Evolutionary conservation across 2,113 vertebrate genomes (phyloP), one percentile per base, ranked within the genome.

Genomic region (Heliornis fulica): DNA sequence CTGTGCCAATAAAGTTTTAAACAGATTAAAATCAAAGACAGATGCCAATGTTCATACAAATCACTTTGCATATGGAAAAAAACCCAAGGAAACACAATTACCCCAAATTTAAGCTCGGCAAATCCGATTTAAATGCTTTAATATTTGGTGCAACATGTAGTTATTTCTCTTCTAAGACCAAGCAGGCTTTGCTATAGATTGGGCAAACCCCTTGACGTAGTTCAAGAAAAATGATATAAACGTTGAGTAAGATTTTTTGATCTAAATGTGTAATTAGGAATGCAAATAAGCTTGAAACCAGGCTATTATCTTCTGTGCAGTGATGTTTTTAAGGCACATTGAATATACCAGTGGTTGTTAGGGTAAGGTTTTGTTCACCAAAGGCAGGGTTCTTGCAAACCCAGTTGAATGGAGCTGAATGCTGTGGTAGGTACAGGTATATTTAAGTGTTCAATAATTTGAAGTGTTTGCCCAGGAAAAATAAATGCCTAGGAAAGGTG

Each of bases 1-100:
- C 70, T 38, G 46, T 70, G 57, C 61, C 86, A 93, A 68, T 92
- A 36, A 92, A 57, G 72, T 90, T 96, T 95, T 89, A 93, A 93
- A 90, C 61, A 90, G 92, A 81, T 90, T 92, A 93, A 89, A 95
- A 92, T 18, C 1, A 1, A 80, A 90, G 72, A 69, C 60, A 89
- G 80, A 95, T 89, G 72, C 48, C 36, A 78, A 45, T 71, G 48
- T 65, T 90, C 57, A 68, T 64, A 66, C 40, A 26, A 63, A 79
- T 70, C 25, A 59, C 54, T 83, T 74, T 83, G 38, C 26, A 29
- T 78, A 69, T n/a, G 18, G 8, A 45, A 29, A 72, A 40, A 68
- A 69, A 8, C 5, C 15, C 72, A n/a, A 61, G n/a, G 13, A 81
- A 75, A 78, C 21, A 28, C 40, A 71, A 53, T 88, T 83, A 87